Evolutionary conservation across 2,797 vertebrate species (phyloP).

Genomic region (Delichon dasypus): DNA sequence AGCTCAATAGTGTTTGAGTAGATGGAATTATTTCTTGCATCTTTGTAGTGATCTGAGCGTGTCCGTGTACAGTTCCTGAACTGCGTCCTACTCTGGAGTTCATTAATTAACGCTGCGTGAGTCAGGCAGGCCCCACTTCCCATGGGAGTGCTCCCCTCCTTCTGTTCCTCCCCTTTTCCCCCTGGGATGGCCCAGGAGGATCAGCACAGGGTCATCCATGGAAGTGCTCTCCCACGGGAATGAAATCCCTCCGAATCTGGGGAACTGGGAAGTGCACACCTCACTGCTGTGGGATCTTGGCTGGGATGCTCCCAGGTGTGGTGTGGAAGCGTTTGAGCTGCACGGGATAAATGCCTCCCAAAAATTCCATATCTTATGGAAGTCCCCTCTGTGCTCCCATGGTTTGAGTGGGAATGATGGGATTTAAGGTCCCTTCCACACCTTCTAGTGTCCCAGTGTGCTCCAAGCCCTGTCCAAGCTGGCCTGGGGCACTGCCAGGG

Average conservation of each 20-base stretch:
- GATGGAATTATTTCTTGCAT: neutral
- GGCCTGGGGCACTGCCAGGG: neutral
- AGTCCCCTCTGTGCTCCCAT: neutral
- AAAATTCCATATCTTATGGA: rapidly evolving
- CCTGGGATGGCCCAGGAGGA: neutral
- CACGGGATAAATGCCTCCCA: neutral
- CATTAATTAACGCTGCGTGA: neutral
- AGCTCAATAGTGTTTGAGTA: neutral
- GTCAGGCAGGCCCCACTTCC: neutral
- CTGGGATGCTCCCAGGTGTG: neutral
- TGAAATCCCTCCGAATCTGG: neutral
- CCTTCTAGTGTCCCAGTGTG: rapidly evolving
- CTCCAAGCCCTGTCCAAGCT: neutral
- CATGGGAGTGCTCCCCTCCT: neutral
- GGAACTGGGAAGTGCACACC: neutral
- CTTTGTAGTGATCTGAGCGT: neutral
- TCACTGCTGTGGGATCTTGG: rapidly evolving
- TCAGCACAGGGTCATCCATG: neutral
- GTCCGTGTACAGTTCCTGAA: neutral
- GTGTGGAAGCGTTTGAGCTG: neutral
- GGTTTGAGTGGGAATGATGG: neutral
- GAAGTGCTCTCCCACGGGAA: neutral
- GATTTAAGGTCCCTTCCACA: neutral
- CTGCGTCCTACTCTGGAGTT: neutral
- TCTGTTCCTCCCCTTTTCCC: neutral